These are phyloP conservation scores for Lithosia quadra DNA, from an alignment of 2,888 invertebrate species.

Conservation along the genomic window DNA sequence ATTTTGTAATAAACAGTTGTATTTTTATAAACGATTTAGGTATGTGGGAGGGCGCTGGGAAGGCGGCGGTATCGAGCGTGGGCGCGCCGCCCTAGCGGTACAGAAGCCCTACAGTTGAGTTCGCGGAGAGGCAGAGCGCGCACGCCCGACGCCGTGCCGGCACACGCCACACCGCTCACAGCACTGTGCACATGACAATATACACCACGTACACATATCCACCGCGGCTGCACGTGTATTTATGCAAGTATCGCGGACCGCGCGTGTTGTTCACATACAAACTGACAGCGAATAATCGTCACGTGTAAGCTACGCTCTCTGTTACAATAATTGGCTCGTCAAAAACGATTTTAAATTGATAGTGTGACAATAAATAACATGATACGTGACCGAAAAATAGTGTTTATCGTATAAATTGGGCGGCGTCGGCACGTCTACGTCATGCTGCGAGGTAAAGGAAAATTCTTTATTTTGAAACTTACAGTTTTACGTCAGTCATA, in stretches of 20 bases:
- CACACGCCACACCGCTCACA: conserved; percentile 48
- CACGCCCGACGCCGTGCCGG: conserved; percentile 59
- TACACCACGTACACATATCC: conserved; percentile 48
- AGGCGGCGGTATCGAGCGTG: conserved; percentile 85
- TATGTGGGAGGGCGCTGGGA: conserved; percentile 82
- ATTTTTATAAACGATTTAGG: conserved; percentile 77
- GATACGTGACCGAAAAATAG: conserved; percentile 76
- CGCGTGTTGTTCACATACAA: conserved; percentile 33
- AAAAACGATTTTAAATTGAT: conserved; percentile 58
- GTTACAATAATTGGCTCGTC: conserved; percentile 48
- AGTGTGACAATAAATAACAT: conserved; percentile 74
- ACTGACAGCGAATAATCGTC: conserved; percentile 37
- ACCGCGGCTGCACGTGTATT: conserved; percentile 54
- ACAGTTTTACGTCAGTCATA: conserved; percentile 15
- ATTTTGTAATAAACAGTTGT: conserved; percentile 68
- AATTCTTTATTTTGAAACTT: conserved; percentile 23
- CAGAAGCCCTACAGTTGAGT: conserved; percentile 81
- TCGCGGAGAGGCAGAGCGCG: conserved; percentile 71
- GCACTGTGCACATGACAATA: conserved; percentile 56
- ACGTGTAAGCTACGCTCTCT: conserved; percentile 44
- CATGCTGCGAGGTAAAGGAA: conserved; percentile 79
- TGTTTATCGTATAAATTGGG: conserved; percentile 77
- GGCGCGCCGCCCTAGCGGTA: conserved; percentile 82
- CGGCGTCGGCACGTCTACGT: conserved; percentile 72
- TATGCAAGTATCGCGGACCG: conserved; percentile 40